Evolutionary conservation across 2,797 vertebrate species (phyloP), one percentile per base, ranked within the genome.

Genomic region (Oreochromis mossambicus): DNA sequence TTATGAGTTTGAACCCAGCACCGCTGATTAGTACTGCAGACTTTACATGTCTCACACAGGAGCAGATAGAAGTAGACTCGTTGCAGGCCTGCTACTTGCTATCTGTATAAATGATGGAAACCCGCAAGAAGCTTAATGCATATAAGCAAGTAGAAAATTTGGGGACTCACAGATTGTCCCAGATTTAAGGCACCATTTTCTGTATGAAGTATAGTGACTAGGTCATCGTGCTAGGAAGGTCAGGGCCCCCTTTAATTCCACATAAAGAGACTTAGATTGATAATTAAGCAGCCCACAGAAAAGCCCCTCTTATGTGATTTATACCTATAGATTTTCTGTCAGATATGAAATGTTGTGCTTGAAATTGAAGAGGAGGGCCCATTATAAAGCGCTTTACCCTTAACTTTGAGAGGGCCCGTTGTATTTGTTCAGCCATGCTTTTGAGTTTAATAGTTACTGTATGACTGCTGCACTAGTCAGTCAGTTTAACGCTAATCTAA

Each of bases 271-370:
- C 98, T 97, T 95, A 98, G 98, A 98, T 98, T 97, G 97, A 98
- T 98, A 98, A 98, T 98, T 96, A 92, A 95, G 96, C 96, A 92
- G 96, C 95, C 95, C 92, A 96, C 96, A 97, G 97, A 97, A 97
- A 97, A 96, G 96, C 95, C 95, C 93, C 95, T 95, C 96, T 98
- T 97, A 98, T 98, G 97, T 97, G 97, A 98, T 98, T 98, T 98
- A 98, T 98, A 97, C 97, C 96, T 97, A 99, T 99, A 96, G 98
- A 99, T 99, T 98, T 98, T 97, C 96, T 98, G 98, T 98, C 98
- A 97, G 95, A 97, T 97, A 97, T 98, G 97, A 98, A 97, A 97
- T 98, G 97, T 98, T 96, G 95, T 95, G 91, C 92, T 96, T 97
- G 94, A 97, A 97, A 98, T 98, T 97, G 97, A 96, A 97, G 97